phyloP scores from a whole-genome alignment of 2,113 vertebrate species.

The Vidua macroura region DNA sequence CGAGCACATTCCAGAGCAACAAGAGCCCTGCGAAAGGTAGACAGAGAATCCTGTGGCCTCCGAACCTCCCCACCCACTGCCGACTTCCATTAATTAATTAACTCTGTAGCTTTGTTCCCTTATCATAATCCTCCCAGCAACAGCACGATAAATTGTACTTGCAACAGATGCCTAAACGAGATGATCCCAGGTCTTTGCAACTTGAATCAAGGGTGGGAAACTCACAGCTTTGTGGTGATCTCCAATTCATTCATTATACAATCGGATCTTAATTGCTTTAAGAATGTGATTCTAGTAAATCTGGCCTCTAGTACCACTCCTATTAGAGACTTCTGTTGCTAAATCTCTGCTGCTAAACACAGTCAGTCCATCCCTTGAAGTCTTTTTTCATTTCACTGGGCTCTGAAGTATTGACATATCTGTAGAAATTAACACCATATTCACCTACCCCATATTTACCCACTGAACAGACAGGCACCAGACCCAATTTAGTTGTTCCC shows the following conservation, averaged over 20 bases:
- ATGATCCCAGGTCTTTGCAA: constrained; percentile 33
- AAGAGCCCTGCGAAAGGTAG: background rate
- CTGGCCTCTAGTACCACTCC: constrained; percentile 1
- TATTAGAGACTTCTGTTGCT: background rate
- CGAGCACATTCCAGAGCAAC: constrained; percentile 32
- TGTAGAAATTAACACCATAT: background rate
- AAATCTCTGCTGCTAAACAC: background rate
- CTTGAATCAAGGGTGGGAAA: constrained; percentile 47
- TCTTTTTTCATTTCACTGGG: background rate
- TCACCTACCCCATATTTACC: background rate
- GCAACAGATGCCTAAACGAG: constrained; percentile 4
- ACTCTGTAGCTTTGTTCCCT: constrained; percentile 53
- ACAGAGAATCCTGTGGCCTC: background rate
- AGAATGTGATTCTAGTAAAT: constrained; percentile 18
- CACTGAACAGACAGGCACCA: background rate
- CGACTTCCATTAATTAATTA: constrained; percentile 57
- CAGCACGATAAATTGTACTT: constrained; percentile 17
- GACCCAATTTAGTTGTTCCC: background rate
- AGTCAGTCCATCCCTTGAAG: background rate
- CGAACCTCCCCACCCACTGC: constrained; percentile 9
- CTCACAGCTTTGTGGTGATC: constrained; percentile 25
- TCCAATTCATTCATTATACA: constrained; percentile 46
- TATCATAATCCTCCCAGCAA: constrained; percentile 47
- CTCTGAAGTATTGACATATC: background rate
- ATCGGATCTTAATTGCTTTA: constrained; percentile 55